Evolutionary conservation across 92 coral and sea anemone species (phyloP).

Genomic region (Porites divaricata): DNA sequence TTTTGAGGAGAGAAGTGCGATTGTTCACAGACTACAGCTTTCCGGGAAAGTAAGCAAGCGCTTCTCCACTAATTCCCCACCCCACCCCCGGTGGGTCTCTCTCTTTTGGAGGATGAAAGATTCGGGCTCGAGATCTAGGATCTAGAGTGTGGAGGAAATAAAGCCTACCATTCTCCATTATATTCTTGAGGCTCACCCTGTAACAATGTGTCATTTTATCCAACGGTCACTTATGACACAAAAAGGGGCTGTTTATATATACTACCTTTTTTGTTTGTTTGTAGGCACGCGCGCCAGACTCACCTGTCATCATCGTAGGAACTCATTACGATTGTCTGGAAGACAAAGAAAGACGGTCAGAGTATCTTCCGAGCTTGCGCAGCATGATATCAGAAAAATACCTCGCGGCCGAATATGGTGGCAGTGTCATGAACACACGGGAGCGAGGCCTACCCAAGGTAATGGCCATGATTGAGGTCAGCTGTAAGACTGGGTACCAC

Average conservation of each 20-base stretch:
- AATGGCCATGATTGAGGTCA: slow-evolving; percentile 90
- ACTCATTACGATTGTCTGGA: slow-evolving; percentile 91
- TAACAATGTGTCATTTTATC: background rate
- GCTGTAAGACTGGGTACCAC: slow-evolving; percentile 88
- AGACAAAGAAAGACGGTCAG: slow-evolving; percentile 69
- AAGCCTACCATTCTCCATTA: no score
- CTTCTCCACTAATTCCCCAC: no score
- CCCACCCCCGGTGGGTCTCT: no score
- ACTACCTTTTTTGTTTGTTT: background rate
- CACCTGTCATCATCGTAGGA: slow-evolving; percentile 92
- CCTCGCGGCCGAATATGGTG: slow-evolving; percentile 89
- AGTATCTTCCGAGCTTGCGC: slow-evolving; percentile 70
- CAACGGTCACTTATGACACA: background rate
- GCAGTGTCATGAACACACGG: slow-evolving; percentile 84
- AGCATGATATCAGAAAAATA: slow-evolving; percentile 84
- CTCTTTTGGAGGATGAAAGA: no score
- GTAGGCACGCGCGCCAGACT: slow-evolving; percentile 98
- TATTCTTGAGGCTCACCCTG: no score
- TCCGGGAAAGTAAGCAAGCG: no score
- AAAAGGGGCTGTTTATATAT: no score
- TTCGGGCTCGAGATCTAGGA: no score
- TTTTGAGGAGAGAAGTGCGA: no score
- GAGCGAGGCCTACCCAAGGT: slow-evolving; percentile 97
- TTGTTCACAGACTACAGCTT: no score
- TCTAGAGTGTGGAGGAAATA: no score